Evolutionary conservation across 2,113 vertebrate genomes (phyloP), one percentile per base, ranked within the genome.

Genomic region (Phoenicopterus ruber): DNA sequence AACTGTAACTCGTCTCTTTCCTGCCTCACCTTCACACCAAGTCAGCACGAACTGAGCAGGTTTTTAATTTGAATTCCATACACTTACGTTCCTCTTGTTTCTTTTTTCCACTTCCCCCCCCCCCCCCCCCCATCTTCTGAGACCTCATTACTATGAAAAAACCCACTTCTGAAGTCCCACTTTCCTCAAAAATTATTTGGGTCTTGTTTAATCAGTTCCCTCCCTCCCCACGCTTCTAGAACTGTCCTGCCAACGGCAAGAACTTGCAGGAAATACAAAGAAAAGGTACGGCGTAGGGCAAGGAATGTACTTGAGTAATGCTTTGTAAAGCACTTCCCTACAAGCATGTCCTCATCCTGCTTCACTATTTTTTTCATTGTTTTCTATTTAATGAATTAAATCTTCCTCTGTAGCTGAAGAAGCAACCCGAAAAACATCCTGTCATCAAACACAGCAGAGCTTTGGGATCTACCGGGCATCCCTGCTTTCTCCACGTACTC

Each of bases 301-400:
- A 86, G 32, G 21, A 54, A 62, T 4, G 4, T 8, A 50, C 25
- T n/a, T 17, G 9, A 38, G 20, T 25, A 71, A 59, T 10, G 17
- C 50, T 78, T 25, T 84, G 58, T 36, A 79, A 79, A 87, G 73
- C 31, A 62, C 38, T 42, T 82, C 40, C 46, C 40, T 13, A n/a
- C 26, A 65, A 4, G 4, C 17, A 17, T 2, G 0, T 21, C 47
- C 57, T 9, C 1, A 1, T 38, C 31, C 63, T 65, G 42, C 52
- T 25, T 28, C 2, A 3, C 42, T 52, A 10, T 32, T 40, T 59
- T 46, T 13, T 28, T 44, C n/a, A n/a, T n/a, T 70, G 18, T 36
- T 63, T 13, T 40, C 31, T 20, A 14, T 18, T 81, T 66, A 52
- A 73, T 2, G 2, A 42, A 69, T 44, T 24, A 44, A 19, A 25